phyloP scores from a whole-genome alignment of 2,797 vertebrate genomes.

The Leptodactylus fallax region DNA sequence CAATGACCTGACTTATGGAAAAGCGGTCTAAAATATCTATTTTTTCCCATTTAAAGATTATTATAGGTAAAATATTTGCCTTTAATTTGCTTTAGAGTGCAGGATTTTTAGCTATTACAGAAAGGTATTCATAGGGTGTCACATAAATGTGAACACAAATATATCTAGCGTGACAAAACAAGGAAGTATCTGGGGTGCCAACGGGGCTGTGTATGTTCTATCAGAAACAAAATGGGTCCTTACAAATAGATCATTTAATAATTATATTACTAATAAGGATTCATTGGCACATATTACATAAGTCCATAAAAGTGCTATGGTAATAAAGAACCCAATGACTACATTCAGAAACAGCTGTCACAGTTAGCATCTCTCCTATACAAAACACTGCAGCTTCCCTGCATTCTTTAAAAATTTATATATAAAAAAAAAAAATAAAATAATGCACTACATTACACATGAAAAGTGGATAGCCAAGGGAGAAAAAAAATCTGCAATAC shows the following conservation, averaged over 20 bases:
- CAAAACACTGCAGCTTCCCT: not conserved
- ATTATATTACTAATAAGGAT: not conserved
- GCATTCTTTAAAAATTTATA: not conserved
- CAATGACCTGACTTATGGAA: not conserved
- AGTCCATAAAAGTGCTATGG: constrained; percentile 32
- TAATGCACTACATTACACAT: not conserved
- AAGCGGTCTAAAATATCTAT: not conserved
- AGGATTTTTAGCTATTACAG: not conserved
- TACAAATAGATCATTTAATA: not conserved
- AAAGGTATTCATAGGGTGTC: not conserved
- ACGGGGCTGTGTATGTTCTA: not conserved
- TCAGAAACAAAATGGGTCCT: not conserved
- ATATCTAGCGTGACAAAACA: too few species aligned
- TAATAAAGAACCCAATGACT: not conserved
- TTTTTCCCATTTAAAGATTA: not conserved
- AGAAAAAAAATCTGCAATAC: not conserved
- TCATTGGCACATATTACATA: constrained; percentile 16
- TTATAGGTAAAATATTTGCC: not conserved
- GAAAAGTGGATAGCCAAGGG: not conserved
- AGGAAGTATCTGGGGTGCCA: too few species aligned
- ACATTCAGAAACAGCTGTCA: not conserved
- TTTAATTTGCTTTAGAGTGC: not conserved
- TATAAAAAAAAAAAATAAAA: not conserved
- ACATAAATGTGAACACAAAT: not conserved
- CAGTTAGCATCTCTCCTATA: not conserved